Percentiles rank a stretch among this genome's conserved stretches.
These are phyloP conservation scores for Perccottus glenii DNA, from an alignment of 2,113 vertebrate species.

Conservation along the genomic window DNA sequence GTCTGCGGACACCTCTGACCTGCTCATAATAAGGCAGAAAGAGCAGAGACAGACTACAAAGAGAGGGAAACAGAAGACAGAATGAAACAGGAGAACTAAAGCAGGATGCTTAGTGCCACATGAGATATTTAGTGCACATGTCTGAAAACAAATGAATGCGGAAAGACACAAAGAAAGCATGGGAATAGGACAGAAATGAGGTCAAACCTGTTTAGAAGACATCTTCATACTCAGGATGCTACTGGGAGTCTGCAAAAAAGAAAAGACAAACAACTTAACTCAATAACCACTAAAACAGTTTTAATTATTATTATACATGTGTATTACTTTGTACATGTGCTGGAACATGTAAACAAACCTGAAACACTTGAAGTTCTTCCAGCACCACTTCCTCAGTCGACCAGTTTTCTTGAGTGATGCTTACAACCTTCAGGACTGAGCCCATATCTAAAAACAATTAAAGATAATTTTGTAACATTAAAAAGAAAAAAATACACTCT, in stretches of 20 bases:
- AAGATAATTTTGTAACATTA: conserved; percentile 9
- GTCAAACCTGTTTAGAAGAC: conserved; percentile 92
- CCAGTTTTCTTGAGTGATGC: conserved; percentile 94
- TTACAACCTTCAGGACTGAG: conserved; percentile 92
- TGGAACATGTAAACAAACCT: conserved; percentile 78
- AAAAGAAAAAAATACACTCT: background rate
- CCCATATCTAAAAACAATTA: conserved; percentile 82
- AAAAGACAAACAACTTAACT: conserved; percentile 16
- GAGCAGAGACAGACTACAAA: conserved; percentile 27
- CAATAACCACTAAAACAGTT: background rate
- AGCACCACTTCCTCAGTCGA: conserved; percentile 90
- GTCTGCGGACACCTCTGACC: conserved; percentile 70
- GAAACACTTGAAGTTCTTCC: conserved; percentile 93
- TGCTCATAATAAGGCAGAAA: conserved; percentile 55
- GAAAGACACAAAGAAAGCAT: conserved; percentile 6
- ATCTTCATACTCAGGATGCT: conserved; percentile 89
- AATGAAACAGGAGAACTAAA: conserved; percentile 9
- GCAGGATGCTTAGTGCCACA: background rate
- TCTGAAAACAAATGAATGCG: background rate
- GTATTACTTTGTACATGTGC: background rate
- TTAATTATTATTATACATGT: background rate
- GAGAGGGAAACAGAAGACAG: conserved; percentile 9
- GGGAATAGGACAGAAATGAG: background rate
- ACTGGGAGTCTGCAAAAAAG: conserved; percentile 72
- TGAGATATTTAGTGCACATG: background rate